phyloP scores from a whole-genome alignment of 2,113 vertebrate species.

The Emydocephalus ijimae region DNA sequence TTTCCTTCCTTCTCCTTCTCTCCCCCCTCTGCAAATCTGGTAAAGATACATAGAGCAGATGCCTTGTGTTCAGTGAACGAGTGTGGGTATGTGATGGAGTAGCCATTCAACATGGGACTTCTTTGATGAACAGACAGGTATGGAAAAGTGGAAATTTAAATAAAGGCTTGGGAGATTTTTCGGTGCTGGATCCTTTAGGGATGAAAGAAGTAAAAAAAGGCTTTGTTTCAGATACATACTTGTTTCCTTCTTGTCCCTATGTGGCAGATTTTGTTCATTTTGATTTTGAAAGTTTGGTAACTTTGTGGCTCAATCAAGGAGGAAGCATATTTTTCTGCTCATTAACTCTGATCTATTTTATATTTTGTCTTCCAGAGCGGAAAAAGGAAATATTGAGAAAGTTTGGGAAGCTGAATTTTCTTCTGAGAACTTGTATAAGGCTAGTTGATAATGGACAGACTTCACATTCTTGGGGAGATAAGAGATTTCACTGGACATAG shows the following conservation, averaged over 20 bases:
- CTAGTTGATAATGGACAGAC: background rate
- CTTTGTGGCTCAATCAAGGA: background rate
- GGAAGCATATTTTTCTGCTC: background rate
- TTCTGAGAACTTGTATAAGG: background rate
- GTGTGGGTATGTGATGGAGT: background rate
- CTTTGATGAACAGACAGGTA: background rate
- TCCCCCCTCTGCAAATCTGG: background rate
- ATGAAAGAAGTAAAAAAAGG: background rate
- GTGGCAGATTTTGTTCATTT: background rate
- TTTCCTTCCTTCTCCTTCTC: background rate
- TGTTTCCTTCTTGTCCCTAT: background rate
- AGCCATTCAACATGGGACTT: background rate
- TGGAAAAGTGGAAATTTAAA: background rate
- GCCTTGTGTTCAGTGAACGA: background rate
- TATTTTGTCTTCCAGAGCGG: background rate
- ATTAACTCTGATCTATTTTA: background rate
- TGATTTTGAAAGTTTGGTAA: background rate
- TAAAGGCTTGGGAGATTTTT: background rate
- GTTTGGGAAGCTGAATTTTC: background rate
- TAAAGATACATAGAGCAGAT: background rate
- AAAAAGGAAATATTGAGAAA: background rate
- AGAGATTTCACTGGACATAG: background rate
- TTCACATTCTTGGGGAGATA: background rate
- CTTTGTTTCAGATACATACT: background rate
- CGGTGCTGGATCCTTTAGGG: background rate